Percentiles rank a stretch among this genome's conserved stretches.
Conservation (phyloP, 2,113 vertebrate genomes). For the Indicator indicator region DNA sequence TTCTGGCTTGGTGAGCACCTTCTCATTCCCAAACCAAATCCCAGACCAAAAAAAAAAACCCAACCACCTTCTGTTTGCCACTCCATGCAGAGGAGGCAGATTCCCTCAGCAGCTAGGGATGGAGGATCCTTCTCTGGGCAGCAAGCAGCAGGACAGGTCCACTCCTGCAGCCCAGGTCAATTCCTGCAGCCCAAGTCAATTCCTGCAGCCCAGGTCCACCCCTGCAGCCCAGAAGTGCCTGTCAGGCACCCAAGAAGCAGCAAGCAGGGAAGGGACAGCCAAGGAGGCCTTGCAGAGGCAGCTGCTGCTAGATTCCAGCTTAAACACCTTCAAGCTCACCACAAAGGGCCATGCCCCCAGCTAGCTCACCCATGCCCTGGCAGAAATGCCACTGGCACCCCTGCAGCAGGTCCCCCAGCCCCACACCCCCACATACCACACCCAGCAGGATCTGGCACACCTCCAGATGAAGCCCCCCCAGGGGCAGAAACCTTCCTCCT, state of each 20-base stretch:
- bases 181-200: not conserved
- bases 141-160: not conserved
- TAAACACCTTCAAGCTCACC: not conserved
- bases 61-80: rapidly evolving
- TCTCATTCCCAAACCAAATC: not conserved
- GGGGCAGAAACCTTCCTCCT: not conserved
- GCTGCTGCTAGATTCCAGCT: not conserved
- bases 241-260: not conserved
- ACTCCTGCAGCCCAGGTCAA: not conserved
- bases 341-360: rapidly evolving
- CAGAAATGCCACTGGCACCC: not conserved
- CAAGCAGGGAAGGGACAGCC: not conserved
- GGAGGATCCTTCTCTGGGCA: not conserved
- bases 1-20: not conserved
- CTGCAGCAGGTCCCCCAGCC: too few relatives aligned
- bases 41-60: not conserved
- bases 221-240: not conserved
- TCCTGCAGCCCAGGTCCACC: too few relatives aligned
- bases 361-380: rapidly evolving
- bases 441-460: rapidly evolving
- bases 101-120: not conserved
- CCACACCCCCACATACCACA: not conserved
- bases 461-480: not conserved
- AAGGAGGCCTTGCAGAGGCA: not conserved
- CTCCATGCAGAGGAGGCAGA: not conserved